Evolutionary conservation across 2,797 vertebrate genomes (phyloP).

Genomic region (Apogon hyalosoma): DNA sequence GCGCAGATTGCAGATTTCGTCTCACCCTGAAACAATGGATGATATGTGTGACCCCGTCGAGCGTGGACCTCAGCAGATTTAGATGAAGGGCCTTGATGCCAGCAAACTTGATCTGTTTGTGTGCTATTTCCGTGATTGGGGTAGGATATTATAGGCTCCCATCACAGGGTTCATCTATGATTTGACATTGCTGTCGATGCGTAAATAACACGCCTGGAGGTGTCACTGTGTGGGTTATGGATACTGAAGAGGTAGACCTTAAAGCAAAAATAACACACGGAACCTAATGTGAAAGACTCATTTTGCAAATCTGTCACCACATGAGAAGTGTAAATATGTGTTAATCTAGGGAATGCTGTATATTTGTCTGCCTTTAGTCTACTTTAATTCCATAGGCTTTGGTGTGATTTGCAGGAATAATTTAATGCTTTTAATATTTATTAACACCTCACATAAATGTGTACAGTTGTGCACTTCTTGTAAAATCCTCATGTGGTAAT

Average conservation of each 20-base stretch:
- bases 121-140: slow-evolving; percentile 27
- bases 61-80: slow-evolving; percentile 33
- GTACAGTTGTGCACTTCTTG: no score
- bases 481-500: no score
- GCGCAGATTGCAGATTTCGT: slow-evolving; percentile 62
- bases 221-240: slow-evolving; percentile 13
- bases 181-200: slow-evolving; percentile 36
- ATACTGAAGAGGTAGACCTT: slow-evolving; percentile 13
- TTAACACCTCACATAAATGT: background rate
- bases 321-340: slow-evolving; percentile 12
- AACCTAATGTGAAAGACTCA: slow-evolving; percentile 10
- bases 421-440: background rate
- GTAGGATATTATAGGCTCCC: slow-evolving; percentile 26
- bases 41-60: slow-evolving; percentile 5
- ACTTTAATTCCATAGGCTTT: background rate
- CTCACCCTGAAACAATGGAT: slow-evolving; percentile 57
- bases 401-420: background rate
- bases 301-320: slow-evolving; percentile 18
- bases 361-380: slow-evolving; percentile 1
- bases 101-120: slow-evolving; percentile 21
- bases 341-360: background rate
- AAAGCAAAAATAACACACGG: slow-evolving; percentile 19
- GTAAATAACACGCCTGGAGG: slow-evolving; percentile 42
- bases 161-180: slow-evolving; percentile 41
- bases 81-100: slow-evolving; percentile 29